These are phyloP conservation scores for Allobates femoralis DNA, from an alignment of 2,797 vertebrate genomes.

Conservation along the genomic window DNA sequence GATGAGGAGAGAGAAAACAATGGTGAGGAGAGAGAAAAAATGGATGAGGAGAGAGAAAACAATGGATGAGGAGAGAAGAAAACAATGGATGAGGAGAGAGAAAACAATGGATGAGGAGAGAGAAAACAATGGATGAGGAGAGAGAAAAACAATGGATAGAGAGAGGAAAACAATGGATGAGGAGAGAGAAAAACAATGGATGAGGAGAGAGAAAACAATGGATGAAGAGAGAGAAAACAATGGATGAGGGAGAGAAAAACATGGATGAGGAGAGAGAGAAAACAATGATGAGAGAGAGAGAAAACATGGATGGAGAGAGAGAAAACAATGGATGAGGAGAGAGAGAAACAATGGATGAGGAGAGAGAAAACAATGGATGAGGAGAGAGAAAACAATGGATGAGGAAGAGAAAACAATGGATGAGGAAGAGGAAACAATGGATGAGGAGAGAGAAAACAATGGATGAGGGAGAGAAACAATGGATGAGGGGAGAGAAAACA, in stretches of 20 bases:
- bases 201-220: neutral
- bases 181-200: neutral
- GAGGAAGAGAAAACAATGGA: neutral
- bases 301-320: too few relatives aligned
- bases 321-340: neutral
- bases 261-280: neutral
- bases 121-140: neutral
- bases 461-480: too few relatives aligned
- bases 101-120: neutral
- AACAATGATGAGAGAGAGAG: too few relatives aligned
- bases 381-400: neutral
- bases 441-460: neutral
- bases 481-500: neutral
- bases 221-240: neutral
- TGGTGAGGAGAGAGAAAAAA: conserved; percentile 64
- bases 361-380: neutral
- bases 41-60: neutral
- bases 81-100: neutral
- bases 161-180: neutral
- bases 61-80: neutral
- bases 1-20: too few relatives aligned
- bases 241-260: too few relatives aligned
- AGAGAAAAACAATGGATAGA: too few relatives aligned
- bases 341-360: too few relatives aligned
- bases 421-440: neutral